Percentiles rank a stretch among this genome's conserved stretches.
phyloP scores from a whole-genome alignment of 2,888 invertebrate genomes.

The Tineola bisselliella region DNA sequence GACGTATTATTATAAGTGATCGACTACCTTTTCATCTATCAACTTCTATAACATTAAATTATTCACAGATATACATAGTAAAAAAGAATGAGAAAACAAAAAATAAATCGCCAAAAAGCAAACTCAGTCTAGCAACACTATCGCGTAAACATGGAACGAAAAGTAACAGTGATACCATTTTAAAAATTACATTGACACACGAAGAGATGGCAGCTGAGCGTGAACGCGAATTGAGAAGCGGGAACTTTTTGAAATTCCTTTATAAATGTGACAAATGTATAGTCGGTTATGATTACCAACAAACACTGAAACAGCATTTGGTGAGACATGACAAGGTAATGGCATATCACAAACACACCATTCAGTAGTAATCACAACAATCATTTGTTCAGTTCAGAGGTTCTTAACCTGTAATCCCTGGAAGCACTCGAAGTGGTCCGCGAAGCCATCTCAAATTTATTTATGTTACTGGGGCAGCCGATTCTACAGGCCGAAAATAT shows the following conservation, averaged over 20 bases:
- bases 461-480: too few relatives aligned
- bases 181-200: conserved; percentile 26
- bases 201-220: conserved; percentile 37
- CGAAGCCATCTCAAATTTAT: too few relatives aligned
- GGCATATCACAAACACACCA: too few relatives aligned
- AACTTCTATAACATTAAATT: too few relatives aligned
- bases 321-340: conserved; percentile 37
- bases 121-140: neutral
- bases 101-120: neutral
- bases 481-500: too few relatives aligned
- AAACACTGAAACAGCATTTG: conserved; percentile 34
- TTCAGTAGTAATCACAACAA: too few relatives aligned
- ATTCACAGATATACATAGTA: neutral
- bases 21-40: too few relatives aligned
- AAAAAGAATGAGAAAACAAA: conserved; percentile 16
- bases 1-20: too few relatives aligned
- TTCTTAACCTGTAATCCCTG: too few relatives aligned
- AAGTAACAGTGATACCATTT: conserved; percentile 29
- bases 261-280: conserved; percentile 45
- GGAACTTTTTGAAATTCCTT: conserved; percentile 35
- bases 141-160: neutral
- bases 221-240: conserved; percentile 25
- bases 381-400: too few relatives aligned
- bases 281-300: conserved; percentile 42
- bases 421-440: too few relatives aligned